A percentile compares a stretch with the other conserved stretches of the same genome.
These are phyloP conservation scores for Terrapene triunguis DNA, from an alignment of 2,113 vertebrate genomes.

Conservation along the genomic window DNA sequence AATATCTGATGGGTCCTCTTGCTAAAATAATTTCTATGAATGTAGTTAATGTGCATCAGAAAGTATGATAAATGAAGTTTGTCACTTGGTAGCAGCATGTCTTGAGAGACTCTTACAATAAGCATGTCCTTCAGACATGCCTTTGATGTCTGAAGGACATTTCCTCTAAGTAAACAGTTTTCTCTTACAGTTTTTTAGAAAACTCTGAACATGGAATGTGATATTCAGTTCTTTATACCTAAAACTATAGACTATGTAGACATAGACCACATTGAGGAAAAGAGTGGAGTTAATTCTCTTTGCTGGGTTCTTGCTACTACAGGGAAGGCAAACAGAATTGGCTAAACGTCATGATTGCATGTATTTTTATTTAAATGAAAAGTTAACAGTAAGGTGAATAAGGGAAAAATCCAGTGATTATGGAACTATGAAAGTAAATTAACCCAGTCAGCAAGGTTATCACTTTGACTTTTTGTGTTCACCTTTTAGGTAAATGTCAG, in stretches of 20 bases:
- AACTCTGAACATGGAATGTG: not conserved
- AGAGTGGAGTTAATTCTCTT: not conserved
- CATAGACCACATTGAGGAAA: not conserved
- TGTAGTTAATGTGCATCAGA: conserved; percentile 1
- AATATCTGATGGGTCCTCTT: not conserved
- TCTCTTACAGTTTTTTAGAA: not conserved
- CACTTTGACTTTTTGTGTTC: not conserved
- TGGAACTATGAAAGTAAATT: not conserved
- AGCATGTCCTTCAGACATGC: too few relatives aligned
- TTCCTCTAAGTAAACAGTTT: not conserved
- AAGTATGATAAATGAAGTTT: not conserved
- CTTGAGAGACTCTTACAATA: not conserved
- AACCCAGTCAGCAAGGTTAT: not conserved
- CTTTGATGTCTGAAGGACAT: not conserved
- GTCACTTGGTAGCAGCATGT: not conserved
- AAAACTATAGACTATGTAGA: not conserved
- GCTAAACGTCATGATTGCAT: not conserved
- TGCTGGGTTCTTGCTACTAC: not conserved
- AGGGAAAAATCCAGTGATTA: not conserved
- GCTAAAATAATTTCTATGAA: not conserved
- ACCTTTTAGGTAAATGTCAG: not conserved
- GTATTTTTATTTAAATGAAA: not conserved
- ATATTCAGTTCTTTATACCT: not conserved
- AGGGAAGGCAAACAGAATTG: not conserved
- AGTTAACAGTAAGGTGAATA: not conserved